A percentile compares a stretch with the other conserved stretches of the same genome.
Evolutionary conservation across 2,113 vertebrate genomes (phyloP).

Genomic region (Nanger granti): DNA sequence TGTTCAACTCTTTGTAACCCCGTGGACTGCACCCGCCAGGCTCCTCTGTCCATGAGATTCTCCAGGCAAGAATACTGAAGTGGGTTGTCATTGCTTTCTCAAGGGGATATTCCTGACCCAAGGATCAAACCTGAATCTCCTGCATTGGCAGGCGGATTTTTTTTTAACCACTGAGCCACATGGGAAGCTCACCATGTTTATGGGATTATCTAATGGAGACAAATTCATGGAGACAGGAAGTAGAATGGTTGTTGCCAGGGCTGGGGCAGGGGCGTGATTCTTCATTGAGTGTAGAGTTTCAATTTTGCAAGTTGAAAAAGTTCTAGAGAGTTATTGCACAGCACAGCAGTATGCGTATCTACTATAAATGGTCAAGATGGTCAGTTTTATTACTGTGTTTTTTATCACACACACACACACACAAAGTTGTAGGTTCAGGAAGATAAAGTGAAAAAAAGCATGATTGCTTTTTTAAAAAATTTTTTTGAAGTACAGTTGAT

Average conservation of each 20-base stretch:
- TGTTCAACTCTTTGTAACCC: not conserved
- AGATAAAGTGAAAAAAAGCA: no score
- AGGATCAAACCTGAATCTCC: not conserved
- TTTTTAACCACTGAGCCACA: not conserved
- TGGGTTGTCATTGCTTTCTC: not conserved
- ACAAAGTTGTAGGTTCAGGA: no score
- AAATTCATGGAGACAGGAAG: not conserved
- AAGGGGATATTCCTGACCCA: not conserved
- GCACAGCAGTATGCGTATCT: not conserved
- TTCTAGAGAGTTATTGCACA: not conserved
- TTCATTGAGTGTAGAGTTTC: not conserved
- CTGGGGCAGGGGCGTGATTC: not conserved
- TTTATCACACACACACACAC: not conserved
- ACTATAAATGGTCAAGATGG: not conserved
- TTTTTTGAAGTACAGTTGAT: not conserved
- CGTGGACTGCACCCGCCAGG: accelerated
- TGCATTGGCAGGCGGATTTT: not conserved
- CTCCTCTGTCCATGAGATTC: not conserved
- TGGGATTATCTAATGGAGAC: not conserved
- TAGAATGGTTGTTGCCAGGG: not conserved
- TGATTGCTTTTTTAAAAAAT: not conserved
- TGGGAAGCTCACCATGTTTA: not conserved
- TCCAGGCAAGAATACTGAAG: not conserved
- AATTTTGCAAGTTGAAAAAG: not conserved
- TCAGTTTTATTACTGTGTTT: not conserved